Evolutionary conservation across 1,140 invertebrate genomes (phyloP).

Genomic region (Anadara kagoshimensis): DNA sequence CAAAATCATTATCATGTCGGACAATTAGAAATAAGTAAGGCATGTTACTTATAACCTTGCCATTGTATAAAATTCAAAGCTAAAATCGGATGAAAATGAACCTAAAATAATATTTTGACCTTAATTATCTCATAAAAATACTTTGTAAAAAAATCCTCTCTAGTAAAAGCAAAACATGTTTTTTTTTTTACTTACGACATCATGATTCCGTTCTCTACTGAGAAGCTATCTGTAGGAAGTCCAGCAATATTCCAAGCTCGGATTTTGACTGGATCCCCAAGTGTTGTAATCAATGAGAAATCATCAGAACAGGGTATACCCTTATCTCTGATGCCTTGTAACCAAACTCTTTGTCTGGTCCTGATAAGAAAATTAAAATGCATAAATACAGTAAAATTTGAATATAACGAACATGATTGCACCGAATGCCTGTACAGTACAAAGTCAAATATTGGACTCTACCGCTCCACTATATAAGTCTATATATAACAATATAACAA

Average conservation of each 20-base stretch:
- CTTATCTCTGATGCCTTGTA: slow-evolving; percentile 59
- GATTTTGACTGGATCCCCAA: slow-evolving; percentile 73
- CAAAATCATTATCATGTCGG: too few species aligned
- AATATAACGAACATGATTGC: too few species aligned
- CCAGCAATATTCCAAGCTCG: slow-evolving; percentile 74
- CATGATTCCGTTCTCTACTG: slow-evolving; percentile 73
- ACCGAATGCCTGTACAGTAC: too few species aligned
- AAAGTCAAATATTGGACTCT: too few species aligned
- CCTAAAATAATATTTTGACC: background rate
- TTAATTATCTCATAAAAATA: background rate
- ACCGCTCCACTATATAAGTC: too few species aligned
- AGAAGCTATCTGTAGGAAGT: slow-evolving; percentile 74
- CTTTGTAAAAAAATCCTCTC: background rate
- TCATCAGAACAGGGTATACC: slow-evolving; percentile 71
- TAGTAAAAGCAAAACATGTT: background rate
- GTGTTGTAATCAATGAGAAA: slow-evolving; percentile 70
- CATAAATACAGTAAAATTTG: too few species aligned
- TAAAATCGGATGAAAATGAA: background rate
- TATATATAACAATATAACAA: too few species aligned
- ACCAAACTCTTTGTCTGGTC: slow-evolving; percentile 71
- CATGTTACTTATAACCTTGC: too few species aligned
- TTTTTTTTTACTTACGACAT: slow-evolving; percentile 55
- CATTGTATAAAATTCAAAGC: background rate
- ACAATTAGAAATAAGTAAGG: too few species aligned
- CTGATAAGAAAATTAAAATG: slow-evolving; percentile 44